Evolutionary conservation across 2,113 vertebrate genomes (phyloP), one percentile per base, ranked within the genome.

Genomic region (Ahaetulla prasina): DNA sequence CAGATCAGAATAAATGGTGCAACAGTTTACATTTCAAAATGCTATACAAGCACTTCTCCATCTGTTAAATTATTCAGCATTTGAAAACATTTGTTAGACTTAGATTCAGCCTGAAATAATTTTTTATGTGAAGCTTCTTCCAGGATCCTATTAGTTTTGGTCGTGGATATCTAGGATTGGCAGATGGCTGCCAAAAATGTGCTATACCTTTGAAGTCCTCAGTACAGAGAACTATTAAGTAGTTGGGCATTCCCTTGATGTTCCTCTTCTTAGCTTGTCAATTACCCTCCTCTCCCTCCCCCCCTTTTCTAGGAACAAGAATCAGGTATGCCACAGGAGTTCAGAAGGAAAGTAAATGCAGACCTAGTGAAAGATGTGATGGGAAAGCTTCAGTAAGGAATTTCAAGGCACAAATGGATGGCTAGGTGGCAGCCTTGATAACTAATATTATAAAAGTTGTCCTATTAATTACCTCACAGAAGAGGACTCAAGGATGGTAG

Each of bases 1-100:
- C 92, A 94, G 88, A 27, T 39, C 43, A 91, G 88, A 92, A 87
- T 60, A 94, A 90, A 7, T 90, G 92, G 90, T 68, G 60, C 2
- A 95, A 18, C 23, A 54, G 92, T 94, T 94, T 94, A 92, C 85
- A 92, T 93, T 89, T 96, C 25, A 47, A 87, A 86, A 2, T 88
- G 90, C 88, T 93, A 89, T 92, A 12, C 68, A 94, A 94, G 95
- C 84, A 90, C 8, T 57, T 85, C 89, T 85, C 94, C 93, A 93
- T 47, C 54, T 89, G 35, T 88, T 94, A 92, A 18, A 89, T 60
- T 30, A 94, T 87, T 9, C 47, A 89, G 84, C 88, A 89, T 87
- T n/a, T 92, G 0, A 22, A 14, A 50, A 87, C 84, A 95, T 93
- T 90, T 93, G 45, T 50, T 94, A 93, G 30, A n/a, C 2, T 85